phyloP scores from a whole-genome alignment of 2,797 vertebrate genomes.

The Cossypha caffra region DNA sequence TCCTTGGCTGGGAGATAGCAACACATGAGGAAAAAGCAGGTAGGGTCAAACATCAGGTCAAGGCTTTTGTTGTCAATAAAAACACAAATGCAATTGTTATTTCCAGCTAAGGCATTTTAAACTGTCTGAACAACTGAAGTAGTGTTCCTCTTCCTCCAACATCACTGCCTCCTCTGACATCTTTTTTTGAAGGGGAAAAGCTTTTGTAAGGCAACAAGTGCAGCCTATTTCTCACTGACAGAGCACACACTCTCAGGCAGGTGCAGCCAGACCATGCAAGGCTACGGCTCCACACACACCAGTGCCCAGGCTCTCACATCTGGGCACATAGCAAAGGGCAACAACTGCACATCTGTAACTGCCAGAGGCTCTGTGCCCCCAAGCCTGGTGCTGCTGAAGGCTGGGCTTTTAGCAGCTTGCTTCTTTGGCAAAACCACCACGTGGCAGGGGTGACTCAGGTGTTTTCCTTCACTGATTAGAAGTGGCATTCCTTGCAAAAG shows the following conservation, averaged over 20 bases:
- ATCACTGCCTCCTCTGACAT: neutral
- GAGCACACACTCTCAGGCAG: neutral
- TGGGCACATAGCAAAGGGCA: neutral
- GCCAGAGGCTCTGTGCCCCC: rapidly evolving
- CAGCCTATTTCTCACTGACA: neutral
- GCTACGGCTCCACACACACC: neutral
- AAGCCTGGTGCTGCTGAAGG: rapidly evolving
- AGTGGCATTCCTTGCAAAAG: neutral
- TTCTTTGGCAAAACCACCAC: neutral
- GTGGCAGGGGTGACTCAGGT: rapidly evolving
- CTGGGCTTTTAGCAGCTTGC: neutral
- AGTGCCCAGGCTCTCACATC: neutral
- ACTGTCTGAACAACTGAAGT: neutral
- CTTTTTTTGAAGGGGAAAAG: neutral
- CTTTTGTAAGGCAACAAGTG: neutral
- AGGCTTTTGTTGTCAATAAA: neutral
- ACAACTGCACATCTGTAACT: neutral
- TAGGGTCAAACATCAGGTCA: neutral
- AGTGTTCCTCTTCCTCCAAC: neutral
- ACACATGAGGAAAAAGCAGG: neutral
- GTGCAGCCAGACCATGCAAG: neutral
- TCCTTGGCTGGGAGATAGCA: neutral
- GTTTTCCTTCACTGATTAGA: neutral
- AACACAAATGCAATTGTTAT: neutral
- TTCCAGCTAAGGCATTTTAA: conserved; percentile 16